These are phyloP conservation scores for Rhynchophorus ferrugineus DNA, from an alignment of 1,140 invertebrate genomes.

Conservation along the genomic window DNA sequence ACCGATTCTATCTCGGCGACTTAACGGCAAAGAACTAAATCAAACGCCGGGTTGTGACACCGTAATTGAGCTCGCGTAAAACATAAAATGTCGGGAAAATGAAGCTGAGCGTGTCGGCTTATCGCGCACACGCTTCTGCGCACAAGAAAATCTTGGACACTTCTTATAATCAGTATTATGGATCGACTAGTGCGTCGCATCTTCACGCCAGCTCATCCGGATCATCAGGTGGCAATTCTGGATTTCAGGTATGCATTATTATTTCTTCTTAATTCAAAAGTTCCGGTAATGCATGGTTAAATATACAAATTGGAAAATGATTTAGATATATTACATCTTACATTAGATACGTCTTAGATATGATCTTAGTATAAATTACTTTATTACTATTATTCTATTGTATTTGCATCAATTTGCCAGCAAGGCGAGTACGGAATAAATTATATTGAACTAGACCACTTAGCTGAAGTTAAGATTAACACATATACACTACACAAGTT, in stretches of 20 bases:
- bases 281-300: too few relatives aligned
- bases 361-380: neutral
- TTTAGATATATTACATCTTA: too few relatives aligned
- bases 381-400: neutral
- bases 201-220: slow-evolving; percentile 45
- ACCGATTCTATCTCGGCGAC: too few relatives aligned
- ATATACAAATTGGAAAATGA: too few relatives aligned
- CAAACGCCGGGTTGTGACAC: slow-evolving; percentile 6
- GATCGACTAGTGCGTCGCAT: slow-evolving; percentile 60
- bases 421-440: too few relatives aligned
- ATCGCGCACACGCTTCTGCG: slow-evolving; percentile 72
- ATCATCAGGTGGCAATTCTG: slow-evolving; percentile 21
- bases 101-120: slow-evolving; percentile 78
- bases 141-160: slow-evolving; percentile 74
- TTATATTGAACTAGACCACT: too few relatives aligned
- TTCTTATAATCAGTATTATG: slow-evolving; percentile 69
- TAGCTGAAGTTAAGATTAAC: too few relatives aligned
- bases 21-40: too few relatives aligned
- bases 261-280: too few relatives aligned
- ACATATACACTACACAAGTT: too few relatives aligned
- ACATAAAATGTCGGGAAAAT: slow-evolving; percentile 41
- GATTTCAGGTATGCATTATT: slow-evolving; percentile 30
- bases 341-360: too few relatives aligned
- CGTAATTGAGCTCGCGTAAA: too few relatives aligned
- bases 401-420: neutral